Conservation (phyloP, 2,113 vertebrate genomes). For the Gasterosteus nipponicus region DNA sequence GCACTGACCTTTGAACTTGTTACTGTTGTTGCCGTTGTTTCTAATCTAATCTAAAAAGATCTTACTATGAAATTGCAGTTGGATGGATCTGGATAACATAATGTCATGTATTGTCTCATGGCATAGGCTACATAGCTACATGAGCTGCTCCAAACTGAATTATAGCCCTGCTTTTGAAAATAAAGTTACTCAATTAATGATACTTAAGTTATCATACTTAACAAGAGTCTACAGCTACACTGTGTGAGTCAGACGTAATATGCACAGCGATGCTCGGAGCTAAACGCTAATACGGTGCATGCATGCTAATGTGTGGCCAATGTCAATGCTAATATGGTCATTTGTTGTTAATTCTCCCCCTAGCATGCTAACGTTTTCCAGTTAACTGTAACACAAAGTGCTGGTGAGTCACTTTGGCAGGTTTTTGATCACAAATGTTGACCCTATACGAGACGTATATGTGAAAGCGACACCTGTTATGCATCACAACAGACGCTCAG, state of each 20-base stretch:
- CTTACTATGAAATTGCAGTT: conserved; percentile 3
- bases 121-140: no score
- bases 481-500: conserved; percentile 9
- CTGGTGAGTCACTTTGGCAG: no score
- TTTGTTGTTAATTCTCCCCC: neutral
- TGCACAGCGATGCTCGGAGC: neutral
- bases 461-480: conserved; percentile 7
- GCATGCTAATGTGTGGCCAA: neutral
- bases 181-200: no score
- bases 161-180: no score
- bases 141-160: no score
- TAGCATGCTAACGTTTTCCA: no score
- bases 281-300: conserved; percentile 2
- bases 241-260: neutral
- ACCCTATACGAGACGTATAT: neutral
- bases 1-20: conserved; percentile 26
- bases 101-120: neutral
- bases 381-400: no score
- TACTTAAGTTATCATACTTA: neutral
- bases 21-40: neutral
- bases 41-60: no score
- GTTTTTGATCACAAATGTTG: no score
- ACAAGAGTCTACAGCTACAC: neutral
- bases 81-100: conserved; percentile 9
- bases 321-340: neutral